These are phyloP conservation scores for Otocyon megalotis DNA, from an alignment of 2,113 vertebrate genomes.

Conservation along the genomic window DNA sequence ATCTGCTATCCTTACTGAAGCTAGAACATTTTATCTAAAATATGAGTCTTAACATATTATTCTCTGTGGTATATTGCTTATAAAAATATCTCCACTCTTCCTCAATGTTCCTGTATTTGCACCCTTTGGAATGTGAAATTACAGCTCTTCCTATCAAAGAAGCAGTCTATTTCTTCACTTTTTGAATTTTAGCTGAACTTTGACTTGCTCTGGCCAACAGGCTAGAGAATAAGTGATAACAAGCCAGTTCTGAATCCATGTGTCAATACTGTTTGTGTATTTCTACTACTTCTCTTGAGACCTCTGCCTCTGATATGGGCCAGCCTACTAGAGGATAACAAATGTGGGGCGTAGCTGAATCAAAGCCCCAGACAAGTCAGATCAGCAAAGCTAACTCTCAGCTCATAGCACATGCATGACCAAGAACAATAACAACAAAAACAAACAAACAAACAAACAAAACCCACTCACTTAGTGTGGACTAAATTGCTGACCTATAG, in stretches of 20 bases:
- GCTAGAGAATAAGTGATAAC: neutral
- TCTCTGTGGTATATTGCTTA: neutral
- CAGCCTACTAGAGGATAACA: neutral
- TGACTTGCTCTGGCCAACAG: neutral
- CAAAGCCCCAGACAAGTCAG: neutral
- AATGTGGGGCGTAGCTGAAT: neutral
- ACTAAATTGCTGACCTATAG: neutral
- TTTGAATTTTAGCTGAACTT: neutral
- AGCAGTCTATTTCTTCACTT: neutral
- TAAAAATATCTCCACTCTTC: neutral
- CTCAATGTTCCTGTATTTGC: neutral
- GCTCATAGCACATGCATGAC: neutral
- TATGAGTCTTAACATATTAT: neutral
- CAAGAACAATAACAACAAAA: neutral
- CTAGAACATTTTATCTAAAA: neutral
- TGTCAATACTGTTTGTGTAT: neutral
- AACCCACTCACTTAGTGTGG: neutral
- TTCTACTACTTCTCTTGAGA: neutral
- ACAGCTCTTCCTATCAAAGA: neutral
- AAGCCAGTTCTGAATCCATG: neutral
- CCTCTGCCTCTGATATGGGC: neutral
- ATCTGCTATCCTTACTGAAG: neutral
- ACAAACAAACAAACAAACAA: neutral
- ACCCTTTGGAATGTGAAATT: neutral
- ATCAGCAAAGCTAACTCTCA: neutral